Percentiles rank a stretch among this genome's conserved stretches.
These are phyloP conservation scores for Parambassis ranga DNA, from an alignment of 2,797 vertebrate species.

Conservation along the genomic window DNA sequence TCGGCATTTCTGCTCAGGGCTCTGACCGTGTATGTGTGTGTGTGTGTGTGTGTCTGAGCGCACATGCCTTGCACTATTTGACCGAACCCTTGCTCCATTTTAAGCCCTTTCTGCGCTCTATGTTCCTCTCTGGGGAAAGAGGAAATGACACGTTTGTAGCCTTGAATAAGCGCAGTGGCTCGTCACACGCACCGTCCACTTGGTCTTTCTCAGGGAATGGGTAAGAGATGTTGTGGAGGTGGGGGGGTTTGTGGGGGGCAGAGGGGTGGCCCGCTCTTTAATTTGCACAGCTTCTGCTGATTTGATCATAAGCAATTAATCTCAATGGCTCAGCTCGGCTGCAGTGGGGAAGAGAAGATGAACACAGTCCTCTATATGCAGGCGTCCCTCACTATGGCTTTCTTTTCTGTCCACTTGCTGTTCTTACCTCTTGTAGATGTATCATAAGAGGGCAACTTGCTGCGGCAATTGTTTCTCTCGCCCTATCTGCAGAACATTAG, in stretches of 20 bases:
- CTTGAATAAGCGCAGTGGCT: conserved; percentile 67
- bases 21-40: conserved; percentile 18
- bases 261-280: conserved; percentile 58
- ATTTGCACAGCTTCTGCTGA: conserved; percentile 79
- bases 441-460: background rate
- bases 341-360: conserved; percentile 48
- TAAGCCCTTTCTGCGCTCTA: conserved; percentile 48
- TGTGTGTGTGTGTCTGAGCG: background rate
- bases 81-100: conserved; percentile 58
- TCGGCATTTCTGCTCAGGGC: conserved; percentile 54
- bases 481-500: background rate
- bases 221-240: conserved; percentile 39
- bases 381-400: conserved; percentile 25
- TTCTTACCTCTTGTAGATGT: conserved; percentile 8
- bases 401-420: conserved; percentile 11
- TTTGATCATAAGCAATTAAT: conserved; percentile 84
- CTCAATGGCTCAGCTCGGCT: conserved; percentile 70
- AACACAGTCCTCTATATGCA: conserved; percentile 32
- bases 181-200: conserved; percentile 63
- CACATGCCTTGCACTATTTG: conserved; percentile 22
- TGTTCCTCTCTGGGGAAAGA: conserved; percentile 65
- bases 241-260: conserved; percentile 1
- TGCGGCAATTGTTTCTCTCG: background rate
- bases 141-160: conserved; percentile 78
- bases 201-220: conserved; percentile 30